Percentiles rank a stretch among this genome's conserved stretches.
phyloP scores from a whole-genome alignment of 2,113 vertebrate genomes.

The Myiozetetes cayanensis region DNA sequence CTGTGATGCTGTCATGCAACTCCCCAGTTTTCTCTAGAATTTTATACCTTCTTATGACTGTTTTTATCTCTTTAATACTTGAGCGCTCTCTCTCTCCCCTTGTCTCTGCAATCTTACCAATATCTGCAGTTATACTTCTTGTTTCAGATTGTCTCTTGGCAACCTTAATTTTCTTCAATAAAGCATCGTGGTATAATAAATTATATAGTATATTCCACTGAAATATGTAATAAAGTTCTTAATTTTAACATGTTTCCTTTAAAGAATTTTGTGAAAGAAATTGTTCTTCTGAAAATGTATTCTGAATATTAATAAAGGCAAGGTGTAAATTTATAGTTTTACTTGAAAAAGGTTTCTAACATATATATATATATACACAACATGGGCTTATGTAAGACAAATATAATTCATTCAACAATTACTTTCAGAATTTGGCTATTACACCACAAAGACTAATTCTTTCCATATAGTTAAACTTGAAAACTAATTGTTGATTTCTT shows the following conservation, averaged over 20 bases:
- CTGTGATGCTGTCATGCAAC: not conserved
- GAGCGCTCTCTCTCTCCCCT: not conserved
- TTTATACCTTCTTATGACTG: not conserved
- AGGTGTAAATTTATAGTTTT: not conserved
- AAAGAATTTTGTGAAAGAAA: not conserved
- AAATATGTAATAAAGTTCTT: not conserved
- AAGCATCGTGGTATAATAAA: not conserved
- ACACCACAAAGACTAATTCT: not conserved
- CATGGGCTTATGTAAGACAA: not conserved
- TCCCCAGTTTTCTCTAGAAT: not conserved
- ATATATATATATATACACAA: not conserved
- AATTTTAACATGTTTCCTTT: not conserved
- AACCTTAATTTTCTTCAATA: not conserved
- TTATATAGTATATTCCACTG: not conserved
- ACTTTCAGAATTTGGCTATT: not conserved
- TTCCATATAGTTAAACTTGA: not conserved
- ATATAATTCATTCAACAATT: not conserved
- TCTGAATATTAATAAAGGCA: not conserved
- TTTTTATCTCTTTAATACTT: not conserved
- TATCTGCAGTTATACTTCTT: not conserved
- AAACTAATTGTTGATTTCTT: not conserved
- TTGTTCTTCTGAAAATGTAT: not conserved
- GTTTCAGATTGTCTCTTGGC: not conserved
- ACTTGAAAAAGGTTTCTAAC: not conserved
- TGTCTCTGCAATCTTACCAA: fast-evolving